phyloP scores from a whole-genome alignment of 2,797 vertebrate genomes.

The Vireo griseus region DNA sequence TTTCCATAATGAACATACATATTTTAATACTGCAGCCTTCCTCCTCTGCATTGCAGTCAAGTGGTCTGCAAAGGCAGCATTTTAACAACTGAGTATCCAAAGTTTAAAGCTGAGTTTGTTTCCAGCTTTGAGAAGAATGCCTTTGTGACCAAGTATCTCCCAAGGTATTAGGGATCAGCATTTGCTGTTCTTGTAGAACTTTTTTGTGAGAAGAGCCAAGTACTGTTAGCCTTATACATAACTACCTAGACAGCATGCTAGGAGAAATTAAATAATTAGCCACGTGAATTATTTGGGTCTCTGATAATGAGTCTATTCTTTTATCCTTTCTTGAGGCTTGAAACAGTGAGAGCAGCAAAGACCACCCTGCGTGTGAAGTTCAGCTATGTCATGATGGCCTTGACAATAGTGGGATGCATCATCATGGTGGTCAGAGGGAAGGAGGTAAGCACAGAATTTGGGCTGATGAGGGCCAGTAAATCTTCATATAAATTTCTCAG shows the following conservation, averaged over 20 bases:
- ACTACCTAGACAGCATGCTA: neutral
- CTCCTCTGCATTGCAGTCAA: neutral
- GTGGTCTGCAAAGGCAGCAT: neutral
- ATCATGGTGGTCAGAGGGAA: constrained; percentile 82
- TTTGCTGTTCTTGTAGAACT: neutral
- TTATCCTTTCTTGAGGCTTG: constrained; percentile 73
- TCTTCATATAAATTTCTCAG: neutral
- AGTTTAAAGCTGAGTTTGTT: neutral
- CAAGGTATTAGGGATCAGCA: neutral
- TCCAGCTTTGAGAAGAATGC: neutral
- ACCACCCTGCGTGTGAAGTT: constrained; percentile 83
- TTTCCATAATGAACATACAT: neutral
- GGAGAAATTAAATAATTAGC: neutral
- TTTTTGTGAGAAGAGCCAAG: neutral
- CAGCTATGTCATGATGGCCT: constrained; percentile 84
- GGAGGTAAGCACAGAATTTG: constrained; percentile 75
- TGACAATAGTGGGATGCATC: constrained; percentile 81
- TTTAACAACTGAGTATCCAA: neutral
- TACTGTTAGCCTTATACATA: neutral
- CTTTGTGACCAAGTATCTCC: neutral
- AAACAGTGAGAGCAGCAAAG: constrained; percentile 84
- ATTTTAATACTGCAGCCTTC: neutral
- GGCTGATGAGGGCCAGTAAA: neutral
- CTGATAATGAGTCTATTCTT: neutral
- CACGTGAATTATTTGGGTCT: neutral